Conservation (phyloP, 1,140 invertebrate genomes). For the Steinernema khuongi region DNA sequence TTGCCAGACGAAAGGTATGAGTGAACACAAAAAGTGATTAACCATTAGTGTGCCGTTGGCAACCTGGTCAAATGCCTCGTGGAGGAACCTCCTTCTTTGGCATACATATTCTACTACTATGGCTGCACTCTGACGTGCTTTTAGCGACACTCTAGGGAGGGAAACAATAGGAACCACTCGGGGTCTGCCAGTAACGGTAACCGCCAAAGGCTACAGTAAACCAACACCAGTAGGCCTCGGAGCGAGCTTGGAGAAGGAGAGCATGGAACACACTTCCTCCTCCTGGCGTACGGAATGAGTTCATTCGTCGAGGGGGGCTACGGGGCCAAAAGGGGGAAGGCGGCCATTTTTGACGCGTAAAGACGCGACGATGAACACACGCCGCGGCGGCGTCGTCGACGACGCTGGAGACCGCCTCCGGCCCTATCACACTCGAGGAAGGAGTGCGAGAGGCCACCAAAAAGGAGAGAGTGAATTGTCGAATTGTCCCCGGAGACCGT, state of each 20-base stretch:
- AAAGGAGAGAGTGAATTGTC: slow-evolving; percentile 14
- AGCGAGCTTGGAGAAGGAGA: too few species aligned
- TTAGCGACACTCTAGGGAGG: too few species aligned
- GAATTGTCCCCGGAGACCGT: slow-evolving; percentile 14
- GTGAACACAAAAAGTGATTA: too few species aligned
- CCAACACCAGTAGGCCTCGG: too few species aligned
- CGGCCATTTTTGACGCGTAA: slow-evolving; percentile 12
- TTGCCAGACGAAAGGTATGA: neutral
- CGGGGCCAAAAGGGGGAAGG: slow-evolving; percentile 7
- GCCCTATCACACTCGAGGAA: neutral
- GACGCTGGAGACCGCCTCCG: too few species aligned
- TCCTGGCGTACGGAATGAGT: slow-evolving; percentile 8
- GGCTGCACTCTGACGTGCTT: neutral
- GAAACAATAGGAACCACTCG: too few species aligned
- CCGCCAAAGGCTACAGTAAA: too few species aligned
- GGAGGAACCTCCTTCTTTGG: too few species aligned
- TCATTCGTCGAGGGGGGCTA: neutral
- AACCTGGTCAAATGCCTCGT: too few species aligned
- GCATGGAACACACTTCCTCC: too few species aligned
- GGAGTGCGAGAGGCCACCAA: slow-evolving; percentile 1
- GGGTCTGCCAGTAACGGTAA: too few species aligned
- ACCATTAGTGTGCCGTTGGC: too few species aligned
- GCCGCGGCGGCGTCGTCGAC: neutral
- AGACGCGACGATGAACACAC: slow-evolving; percentile 11
- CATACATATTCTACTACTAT: neutral